Base-by-base conservation (phyloP, 2,888 invertebrate species). In the Catonia carolina region DNA sequence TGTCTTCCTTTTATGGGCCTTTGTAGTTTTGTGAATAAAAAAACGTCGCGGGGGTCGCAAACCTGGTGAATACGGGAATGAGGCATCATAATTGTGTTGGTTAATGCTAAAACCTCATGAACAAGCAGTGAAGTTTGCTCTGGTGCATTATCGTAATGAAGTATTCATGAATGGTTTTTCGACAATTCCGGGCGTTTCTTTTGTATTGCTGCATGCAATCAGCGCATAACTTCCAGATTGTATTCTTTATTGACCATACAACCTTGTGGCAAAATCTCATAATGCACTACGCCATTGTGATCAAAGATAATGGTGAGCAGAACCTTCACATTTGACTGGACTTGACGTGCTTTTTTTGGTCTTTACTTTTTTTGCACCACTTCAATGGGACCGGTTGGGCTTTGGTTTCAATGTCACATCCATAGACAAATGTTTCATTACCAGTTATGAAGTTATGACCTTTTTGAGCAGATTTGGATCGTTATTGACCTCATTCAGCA, bases 351-450 rank as follows among this genome's bases (percentile, higher is more conserved):
- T 27, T 27, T 65, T 66, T 64, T 66, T 49, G 60, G 61, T 62
- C 59, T 62, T 64, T 27, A 6, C 63, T 62, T 56, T 59, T 51
- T 42, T 53, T 55, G 50, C 61, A 49, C 45, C 48, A 59, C 64
- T 60, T 65, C 63, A 61, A 65, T 49, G 64, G 63, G 55, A 61
- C 64, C 33, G 62, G 64, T 41, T 56, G 45, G 15, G 35, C 65
- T 60, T 60, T 56, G 12, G 63, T 66, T 65, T 67, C 61, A 33
- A 63, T 53, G 63, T 65, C 65, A 62, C 64, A 66, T 35, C 60
- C 63, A 61, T 63, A 64, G n/a, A 66, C 59, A 63, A 66, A 67
- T 56, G 64, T 59, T 63, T 66, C 62, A 55, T 66, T 62, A 65
- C 62, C 62, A 59, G 64, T 66, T 65, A 27, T 27, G 55, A 64